A percentile compares a stretch with the other conserved stretches of the same genome.
phyloP scores from a whole-genome alignment of 2,888 invertebrate species.

The Rhamphomyia laevipes region DNA sequence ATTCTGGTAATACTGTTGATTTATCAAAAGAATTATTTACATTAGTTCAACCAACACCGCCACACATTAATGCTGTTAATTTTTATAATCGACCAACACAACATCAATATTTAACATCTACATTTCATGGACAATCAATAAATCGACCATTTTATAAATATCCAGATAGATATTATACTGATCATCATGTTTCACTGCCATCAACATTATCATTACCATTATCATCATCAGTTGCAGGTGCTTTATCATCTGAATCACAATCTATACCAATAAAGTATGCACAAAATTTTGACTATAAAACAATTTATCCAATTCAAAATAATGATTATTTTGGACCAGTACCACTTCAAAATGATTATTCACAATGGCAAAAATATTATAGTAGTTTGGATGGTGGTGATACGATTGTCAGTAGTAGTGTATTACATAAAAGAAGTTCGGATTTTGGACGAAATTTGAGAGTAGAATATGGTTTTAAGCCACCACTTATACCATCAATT shows the following conservation, averaged over 20 bases:
- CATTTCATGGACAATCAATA: no score
- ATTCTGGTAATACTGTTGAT: background rate
- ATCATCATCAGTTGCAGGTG: background rate
- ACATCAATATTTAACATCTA: background rate
- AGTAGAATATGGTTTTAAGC: slow-evolving; percentile 73
- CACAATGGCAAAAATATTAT: slow-evolving; percentile 12
- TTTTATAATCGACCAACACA: background rate
- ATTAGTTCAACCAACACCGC: background rate
- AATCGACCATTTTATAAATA: no score
- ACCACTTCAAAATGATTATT: slow-evolving; percentile 31
- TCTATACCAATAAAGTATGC: slow-evolving; percentile 21
- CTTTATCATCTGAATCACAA: slow-evolving; percentile 24
- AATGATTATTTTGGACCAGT: slow-evolving; percentile 42
- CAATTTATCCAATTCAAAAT: slow-evolving; percentile 8
- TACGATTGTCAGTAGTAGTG: no score
- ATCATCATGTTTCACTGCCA: background rate
- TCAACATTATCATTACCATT: no score
- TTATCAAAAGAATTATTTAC: background rate
- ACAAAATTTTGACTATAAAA: background rate
- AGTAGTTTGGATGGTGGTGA: background rate
- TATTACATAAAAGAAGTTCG: slow-evolving; percentile 29
- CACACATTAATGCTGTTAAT: background rate
- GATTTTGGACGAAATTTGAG: slow-evolving; percentile 52
- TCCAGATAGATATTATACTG: no score
- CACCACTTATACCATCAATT: slow-evolving; percentile 67